phyloP scores from a whole-genome alignment of 2,888 invertebrate genomes.

The Beris morrisii region DNA sequence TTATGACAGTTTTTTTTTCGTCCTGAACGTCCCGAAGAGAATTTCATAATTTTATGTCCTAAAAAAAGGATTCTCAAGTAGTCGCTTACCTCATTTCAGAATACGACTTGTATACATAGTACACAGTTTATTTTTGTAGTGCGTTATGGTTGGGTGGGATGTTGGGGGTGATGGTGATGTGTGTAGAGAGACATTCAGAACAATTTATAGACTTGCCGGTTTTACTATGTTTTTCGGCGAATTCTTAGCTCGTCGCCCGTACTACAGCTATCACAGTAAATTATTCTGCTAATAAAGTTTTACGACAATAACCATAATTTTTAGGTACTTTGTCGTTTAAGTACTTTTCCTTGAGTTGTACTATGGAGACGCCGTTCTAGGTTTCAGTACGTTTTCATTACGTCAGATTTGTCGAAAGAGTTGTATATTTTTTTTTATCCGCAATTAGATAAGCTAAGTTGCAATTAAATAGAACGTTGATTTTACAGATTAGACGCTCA shows the following conservation, averaged over 20 bases:
- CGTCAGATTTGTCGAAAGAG: too few relatives aligned
- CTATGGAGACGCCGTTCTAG: too few relatives aligned
- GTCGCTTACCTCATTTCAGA: constrained; percentile 9
- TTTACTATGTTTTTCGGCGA: constrained; percentile 3
- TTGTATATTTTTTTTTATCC: too few relatives aligned
- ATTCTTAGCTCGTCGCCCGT: not conserved
- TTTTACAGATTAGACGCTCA: too few relatives aligned
- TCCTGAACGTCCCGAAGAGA: not conserved
- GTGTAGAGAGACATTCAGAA: constrained; percentile 10
- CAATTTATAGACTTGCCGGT: constrained; percentile 13
- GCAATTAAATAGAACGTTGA: too few relatives aligned
- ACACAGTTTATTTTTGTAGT: too few relatives aligned
- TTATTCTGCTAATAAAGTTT: constrained; percentile 32
- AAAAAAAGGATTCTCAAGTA: constrained; percentile 3
- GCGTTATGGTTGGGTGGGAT: too few relatives aligned
- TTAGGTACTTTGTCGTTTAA: constrained; percentile 27
- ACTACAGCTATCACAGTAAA: constrained; percentile 17
- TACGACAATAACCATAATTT: constrained; percentile 33
- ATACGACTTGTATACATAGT: not conserved
- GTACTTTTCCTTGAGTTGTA: constrained; percentile 27
- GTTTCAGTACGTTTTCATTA: too few relatives aligned
- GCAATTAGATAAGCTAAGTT: too few relatives aligned
- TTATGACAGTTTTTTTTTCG: not conserved
- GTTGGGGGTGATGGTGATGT: constrained; percentile 3
- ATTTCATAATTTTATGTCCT: not conserved